Evolutionary conservation across 2,113 vertebrate species (phyloP), one percentile per base, ranked within the genome.

Genomic region (Oreochromis tanganicae): DNA sequence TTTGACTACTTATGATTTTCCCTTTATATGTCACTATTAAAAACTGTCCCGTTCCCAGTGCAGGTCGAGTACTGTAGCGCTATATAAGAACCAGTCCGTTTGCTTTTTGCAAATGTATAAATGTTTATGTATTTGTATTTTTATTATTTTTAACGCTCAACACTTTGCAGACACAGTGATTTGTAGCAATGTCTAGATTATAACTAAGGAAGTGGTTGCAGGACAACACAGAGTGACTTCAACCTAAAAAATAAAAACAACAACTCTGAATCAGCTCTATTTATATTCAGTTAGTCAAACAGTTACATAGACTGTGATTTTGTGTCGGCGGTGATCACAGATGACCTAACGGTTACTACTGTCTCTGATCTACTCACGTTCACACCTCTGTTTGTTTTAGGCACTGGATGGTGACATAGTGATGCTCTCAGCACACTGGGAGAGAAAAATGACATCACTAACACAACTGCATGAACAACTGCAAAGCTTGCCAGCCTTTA

Each of bases 341-440:
- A 3, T 1, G 32, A 55, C 4, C 52, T 19, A 80, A 9, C 7
- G 12, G 54, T 10, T 5, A 1, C 6, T 52, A 0, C 79, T 17
- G 4, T 13, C 32, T 50, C 13, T 46, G 29, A 8, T 32, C 5
- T 4, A 11, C 52, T 52, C 41, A 7, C 16, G 6, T 13, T 21
- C 12, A 2, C 9, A 0, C 46, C 19, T 87, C 11, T 85, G 16
- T 83, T 5, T 75, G 21, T 38, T 95, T 54, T 91, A 99, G 98
- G 93, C 95, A 50, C 96, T 97, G 24, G 98, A 99, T 82, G 98
- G 97, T 6, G 97, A 99, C 91, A 96, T 98, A 81, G 98, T 99
- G 63, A 98, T 99, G 98, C 97, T 99, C 5, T 98, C 98, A 2
- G 98, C 97, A 1, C 97, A 98, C 32, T 99, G 98, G 98, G 98